A percentile compares a stretch with the other conserved stretches of the same genome.
Conservation (phyloP, 2,113 vertebrate genomes). For the Gymnorhina tibicen region DNA sequence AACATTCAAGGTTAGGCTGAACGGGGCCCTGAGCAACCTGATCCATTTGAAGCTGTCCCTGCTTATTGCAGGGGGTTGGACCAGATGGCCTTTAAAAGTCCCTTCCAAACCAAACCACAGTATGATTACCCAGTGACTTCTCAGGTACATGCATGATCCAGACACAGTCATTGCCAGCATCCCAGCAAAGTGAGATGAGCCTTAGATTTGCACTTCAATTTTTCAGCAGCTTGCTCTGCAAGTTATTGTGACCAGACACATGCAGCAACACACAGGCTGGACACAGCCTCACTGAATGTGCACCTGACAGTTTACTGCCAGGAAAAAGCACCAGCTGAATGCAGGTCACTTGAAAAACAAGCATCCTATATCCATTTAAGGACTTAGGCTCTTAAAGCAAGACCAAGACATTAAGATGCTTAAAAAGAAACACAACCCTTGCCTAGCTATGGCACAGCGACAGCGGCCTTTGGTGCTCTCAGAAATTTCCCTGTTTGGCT, state of each 20-base stretch:
- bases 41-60: background rate
- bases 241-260: background rate
- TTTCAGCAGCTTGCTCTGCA: background rate
- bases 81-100: background rate
- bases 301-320: background rate
- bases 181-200: background rate
- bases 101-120: background rate
- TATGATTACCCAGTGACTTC: background rate
- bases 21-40: background rate
- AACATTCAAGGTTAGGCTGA: background rate
- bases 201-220: background rate
- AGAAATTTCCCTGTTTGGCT: background rate
- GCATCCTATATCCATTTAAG: background rate
- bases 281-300: background rate
- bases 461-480: background rate
- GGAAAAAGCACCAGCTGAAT: background rate
- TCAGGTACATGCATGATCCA: rapidly evolving
- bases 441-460: background rate
- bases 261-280: background rate
- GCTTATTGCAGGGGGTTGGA: background rate
- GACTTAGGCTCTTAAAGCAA: background rate
- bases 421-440: background rate
- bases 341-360: background rate
- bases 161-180: background rate
- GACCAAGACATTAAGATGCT: background rate